Conservation (phyloP, 2,797 vertebrate species). For the Neoniphon sammara region DNA sequence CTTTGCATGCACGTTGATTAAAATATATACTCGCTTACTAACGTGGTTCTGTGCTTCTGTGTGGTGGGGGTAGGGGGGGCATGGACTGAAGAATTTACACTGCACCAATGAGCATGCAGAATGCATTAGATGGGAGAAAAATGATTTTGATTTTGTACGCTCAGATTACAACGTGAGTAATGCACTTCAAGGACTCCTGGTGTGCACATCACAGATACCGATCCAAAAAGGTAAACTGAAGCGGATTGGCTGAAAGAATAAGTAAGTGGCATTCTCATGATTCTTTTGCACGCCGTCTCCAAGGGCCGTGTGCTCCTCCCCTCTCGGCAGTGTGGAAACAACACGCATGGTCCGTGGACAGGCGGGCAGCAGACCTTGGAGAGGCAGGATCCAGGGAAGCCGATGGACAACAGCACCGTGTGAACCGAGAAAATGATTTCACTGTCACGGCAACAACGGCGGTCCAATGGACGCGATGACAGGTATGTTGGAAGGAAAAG, state of each 20-base stretch:
- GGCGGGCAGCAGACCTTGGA: slow-evolving; percentile 30
- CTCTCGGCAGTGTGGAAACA: slow-evolving; percentile 65
- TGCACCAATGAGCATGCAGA: background rate
- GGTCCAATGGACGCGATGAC: background rate
- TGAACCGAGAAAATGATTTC: slow-evolving; percentile 39
- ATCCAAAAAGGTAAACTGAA: slow-evolving; percentile 30
- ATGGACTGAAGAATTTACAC: background rate
- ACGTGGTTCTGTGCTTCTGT: background rate
- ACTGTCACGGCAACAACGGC: slow-evolving; percentile 11
- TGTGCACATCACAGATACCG: background rate
- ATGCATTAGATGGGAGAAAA: too few relatives aligned
- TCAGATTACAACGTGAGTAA: too few relatives aligned
- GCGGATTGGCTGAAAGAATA: slow-evolving; percentile 63
- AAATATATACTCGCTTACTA: background rate
- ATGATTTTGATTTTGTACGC: too few relatives aligned
- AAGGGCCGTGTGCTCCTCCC: slow-evolving; percentile 68
- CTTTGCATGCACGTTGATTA: background rate
- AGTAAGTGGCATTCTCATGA: slow-evolving; percentile 57
- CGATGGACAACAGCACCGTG: slow-evolving; percentile 8
- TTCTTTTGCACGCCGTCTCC: slow-evolving; percentile 74
- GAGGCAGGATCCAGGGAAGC: slow-evolving; percentile 15
- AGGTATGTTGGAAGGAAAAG: slow-evolving; percentile 17
- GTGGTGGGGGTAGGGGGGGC: background rate
- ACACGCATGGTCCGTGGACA: slow-evolving; percentile 73
- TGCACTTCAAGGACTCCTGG: too few relatives aligned